These are phyloP conservation scores for Rhinolophus ferrumequinum DNA, from an alignment of 2,113 vertebrate genomes.

Conservation along the genomic window DNA sequence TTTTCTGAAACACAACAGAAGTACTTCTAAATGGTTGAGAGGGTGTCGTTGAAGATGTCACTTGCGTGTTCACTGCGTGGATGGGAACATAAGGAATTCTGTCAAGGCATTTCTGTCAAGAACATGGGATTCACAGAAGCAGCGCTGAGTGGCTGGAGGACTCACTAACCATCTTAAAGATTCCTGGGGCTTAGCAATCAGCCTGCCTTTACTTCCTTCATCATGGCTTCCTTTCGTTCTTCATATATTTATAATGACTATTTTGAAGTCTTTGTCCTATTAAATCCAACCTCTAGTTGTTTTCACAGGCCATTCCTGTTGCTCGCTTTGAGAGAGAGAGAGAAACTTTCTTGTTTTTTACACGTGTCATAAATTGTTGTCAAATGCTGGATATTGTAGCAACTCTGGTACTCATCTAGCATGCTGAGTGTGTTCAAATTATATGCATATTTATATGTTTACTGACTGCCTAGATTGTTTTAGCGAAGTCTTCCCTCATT, in stretches of 20 bases:
- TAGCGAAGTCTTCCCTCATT: background rate
- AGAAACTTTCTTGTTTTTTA: background rate
- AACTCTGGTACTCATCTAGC: background rate
- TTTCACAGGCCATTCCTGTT: background rate
- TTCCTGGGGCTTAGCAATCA: background rate
- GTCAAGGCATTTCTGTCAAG: background rate
- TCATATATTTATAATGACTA: background rate
- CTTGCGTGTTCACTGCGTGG: background rate
- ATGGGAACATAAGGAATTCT: accelerated
- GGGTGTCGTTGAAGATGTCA: background rate
- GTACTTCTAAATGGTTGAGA: background rate
- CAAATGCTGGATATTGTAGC: too few species aligned
- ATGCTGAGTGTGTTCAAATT: background rate
- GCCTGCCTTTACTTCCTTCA: background rate
- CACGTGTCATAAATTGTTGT: background rate
- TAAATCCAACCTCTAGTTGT: background rate
- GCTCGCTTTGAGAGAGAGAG: background rate
- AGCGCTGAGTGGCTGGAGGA: too few species aligned
- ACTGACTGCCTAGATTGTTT: too few species aligned
- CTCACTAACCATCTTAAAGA: background rate
- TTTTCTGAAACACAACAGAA: background rate
- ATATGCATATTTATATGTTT: background rate
- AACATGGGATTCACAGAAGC: background rate
- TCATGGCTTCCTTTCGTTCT: background rate
- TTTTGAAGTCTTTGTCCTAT: background rate